phyloP scores from a whole-genome alignment of 2,113 vertebrate species.

The Bostrychus sinensis region DNA sequence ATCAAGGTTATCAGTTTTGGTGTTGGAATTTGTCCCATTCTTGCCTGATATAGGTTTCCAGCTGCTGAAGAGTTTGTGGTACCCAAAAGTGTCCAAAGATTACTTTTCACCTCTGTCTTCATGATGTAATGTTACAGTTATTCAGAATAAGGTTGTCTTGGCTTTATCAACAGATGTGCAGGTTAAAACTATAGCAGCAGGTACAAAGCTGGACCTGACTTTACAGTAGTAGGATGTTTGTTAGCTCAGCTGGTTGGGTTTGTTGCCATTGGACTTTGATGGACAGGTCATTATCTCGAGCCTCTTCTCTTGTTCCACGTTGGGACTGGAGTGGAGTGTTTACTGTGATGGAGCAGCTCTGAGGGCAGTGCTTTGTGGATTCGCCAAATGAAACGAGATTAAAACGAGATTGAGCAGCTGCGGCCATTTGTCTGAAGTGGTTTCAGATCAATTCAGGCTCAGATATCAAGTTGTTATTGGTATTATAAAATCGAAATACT shows the following conservation, averaged over 20 bases:
- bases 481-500: neutral
- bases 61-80: too few relatives aligned
- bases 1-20: too few relatives aligned
- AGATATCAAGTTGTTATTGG: neutral
- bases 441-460: neutral
- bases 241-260: neutral
- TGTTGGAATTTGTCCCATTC: too few relatives aligned
- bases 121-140: too few relatives aligned
- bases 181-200: too few relatives aligned
- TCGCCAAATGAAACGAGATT: neutral
- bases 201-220: neutral
- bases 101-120: too few relatives aligned
- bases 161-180: too few relatives aligned
- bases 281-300: neutral
- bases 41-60: too few relatives aligned
- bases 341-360: neutral
- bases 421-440: neutral
- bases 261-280: neutral
- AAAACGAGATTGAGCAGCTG: neutral
- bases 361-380: neutral
- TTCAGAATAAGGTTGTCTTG: too few relatives aligned
- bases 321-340: neutral
- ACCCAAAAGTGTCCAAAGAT: too few relatives aligned
- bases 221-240: neutral
- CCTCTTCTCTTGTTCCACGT: neutral